phyloP scores from a whole-genome alignment of 2,888 invertebrate genomes.

The Trichopria drosophilae region DNA sequence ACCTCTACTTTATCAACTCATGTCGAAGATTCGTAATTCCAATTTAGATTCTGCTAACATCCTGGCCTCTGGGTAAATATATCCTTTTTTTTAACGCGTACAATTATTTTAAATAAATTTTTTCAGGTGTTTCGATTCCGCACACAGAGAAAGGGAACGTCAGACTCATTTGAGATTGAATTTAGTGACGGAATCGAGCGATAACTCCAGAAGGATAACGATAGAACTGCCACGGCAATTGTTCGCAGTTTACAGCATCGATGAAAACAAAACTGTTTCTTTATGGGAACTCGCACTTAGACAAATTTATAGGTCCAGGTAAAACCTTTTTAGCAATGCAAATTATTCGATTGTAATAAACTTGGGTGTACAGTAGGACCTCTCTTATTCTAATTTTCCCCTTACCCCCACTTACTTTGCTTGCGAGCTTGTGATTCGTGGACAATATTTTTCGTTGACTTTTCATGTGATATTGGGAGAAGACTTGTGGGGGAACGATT shows the following conservation, averaged over 20 bases:
- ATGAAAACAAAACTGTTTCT: slow-evolving; percentile 41
- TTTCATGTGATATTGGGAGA: too few species aligned
- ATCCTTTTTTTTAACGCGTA: slow-evolving; percentile 4
- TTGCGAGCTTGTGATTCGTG: too few species aligned
- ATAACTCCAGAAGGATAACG: slow-evolving; percentile 25
- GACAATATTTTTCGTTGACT: too few species aligned
- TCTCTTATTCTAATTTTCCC: too few species aligned
- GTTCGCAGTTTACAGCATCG: slow-evolving; percentile 40
- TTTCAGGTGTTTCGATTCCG: slow-evolving; percentile 40
- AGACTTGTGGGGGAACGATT: too few species aligned
- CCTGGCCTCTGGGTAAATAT: slow-evolving; percentile 41
- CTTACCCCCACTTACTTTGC: too few species aligned
- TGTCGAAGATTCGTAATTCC: slow-evolving; percentile 30
- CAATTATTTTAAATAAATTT: slow-evolving; percentile 19
- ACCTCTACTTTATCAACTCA: slow-evolving; percentile 46
- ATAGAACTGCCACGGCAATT: slow-evolving; percentile 51
- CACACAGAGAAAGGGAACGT: slow-evolving; percentile 20
- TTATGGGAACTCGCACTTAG: slow-evolving; percentile 50
- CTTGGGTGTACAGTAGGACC: background rate
- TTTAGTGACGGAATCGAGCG: slow-evolving; percentile 30
- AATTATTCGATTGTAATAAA: background rate
- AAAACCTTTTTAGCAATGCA: slow-evolving; percentile 18
- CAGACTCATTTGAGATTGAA: slow-evolving; percentile 40
- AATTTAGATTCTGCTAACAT: slow-evolving; percentile 29
- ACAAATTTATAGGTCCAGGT: slow-evolving; percentile 47